Conservation (phyloP, 2,888 invertebrate genomes). For the Tenthredo distinguenda region DNA sequence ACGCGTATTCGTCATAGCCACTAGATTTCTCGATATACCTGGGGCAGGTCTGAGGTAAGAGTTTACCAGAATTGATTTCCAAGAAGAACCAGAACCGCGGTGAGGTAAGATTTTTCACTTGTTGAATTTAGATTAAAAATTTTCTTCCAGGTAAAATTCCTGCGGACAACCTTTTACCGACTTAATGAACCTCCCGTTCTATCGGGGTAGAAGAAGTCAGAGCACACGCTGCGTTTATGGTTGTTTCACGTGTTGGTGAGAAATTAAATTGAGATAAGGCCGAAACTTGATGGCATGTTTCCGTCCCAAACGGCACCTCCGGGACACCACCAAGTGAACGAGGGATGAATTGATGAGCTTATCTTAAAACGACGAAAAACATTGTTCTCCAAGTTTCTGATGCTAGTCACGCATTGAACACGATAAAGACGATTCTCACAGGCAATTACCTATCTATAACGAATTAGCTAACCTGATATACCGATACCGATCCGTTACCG, state of each 20-base stretch:
- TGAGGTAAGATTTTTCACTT: slow-evolving; percentile 5
- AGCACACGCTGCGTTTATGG: slow-evolving; percentile 29
- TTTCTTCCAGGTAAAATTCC: slow-evolving; percentile 27
- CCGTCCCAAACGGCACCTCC: slow-evolving; percentile 10
- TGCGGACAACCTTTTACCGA: not conserved
- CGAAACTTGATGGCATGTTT: slow-evolving; percentile 11
- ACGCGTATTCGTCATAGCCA: not conserved
- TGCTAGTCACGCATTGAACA: not conserved
- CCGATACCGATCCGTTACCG: not conserved
- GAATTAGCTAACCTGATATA: not conserved
- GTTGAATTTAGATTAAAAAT: slow-evolving; percentile 30
- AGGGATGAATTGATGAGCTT: not conserved
- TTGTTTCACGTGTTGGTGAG: slow-evolving; percentile 26
- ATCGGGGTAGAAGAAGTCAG: not conserved
- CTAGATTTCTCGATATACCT: not conserved
- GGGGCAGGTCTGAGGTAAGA: not conserved
- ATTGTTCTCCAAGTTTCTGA: not conserved
- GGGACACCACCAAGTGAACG: not conserved
- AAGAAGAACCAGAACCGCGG: not conserved
- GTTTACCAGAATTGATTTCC: not conserved
- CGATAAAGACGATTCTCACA: not conserved
- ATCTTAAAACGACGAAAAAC: not conserved
- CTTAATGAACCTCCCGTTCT: not conserved
- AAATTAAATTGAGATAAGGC: slow-evolving; percentile 32
- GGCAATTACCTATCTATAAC: not conserved